Conservation (phyloP, 2,888 invertebrate genomes). For the Synanthedon myopaeformis region DNA sequence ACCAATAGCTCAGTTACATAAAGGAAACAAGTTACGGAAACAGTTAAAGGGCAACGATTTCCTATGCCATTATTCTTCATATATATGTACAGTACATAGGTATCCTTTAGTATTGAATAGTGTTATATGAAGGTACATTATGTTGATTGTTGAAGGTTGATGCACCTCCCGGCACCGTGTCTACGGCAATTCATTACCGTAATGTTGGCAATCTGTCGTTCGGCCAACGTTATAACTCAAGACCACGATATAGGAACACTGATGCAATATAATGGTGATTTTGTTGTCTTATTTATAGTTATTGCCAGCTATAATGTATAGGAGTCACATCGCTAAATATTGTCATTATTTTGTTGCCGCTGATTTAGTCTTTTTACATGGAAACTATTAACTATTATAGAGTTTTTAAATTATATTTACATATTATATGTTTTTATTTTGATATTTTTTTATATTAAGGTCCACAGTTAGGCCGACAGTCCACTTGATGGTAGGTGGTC, state of each 20-base stretch:
- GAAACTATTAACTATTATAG: no score
- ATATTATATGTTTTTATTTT: no score
- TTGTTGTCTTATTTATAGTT: constrained; percentile 34
- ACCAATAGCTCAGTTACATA: no score
- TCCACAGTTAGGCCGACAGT: no score
- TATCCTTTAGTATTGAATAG: background rate
- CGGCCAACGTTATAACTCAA: constrained; percentile 13
- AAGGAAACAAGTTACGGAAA: no score
- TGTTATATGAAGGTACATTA: constrained; percentile 4
- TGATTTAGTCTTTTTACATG: no score
- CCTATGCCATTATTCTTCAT: no score
- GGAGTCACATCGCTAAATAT: background rate
- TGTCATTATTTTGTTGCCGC: background rate
- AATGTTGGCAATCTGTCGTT: constrained; percentile 62
- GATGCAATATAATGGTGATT: constrained; percentile 27
- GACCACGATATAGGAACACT: constrained; percentile 23
- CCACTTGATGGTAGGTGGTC: no score
- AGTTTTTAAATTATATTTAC: no score
- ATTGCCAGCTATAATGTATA: constrained; percentile 9
- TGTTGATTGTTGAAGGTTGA: constrained; percentile 26
- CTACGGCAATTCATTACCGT: constrained; percentile 56
- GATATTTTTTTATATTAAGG: no score
- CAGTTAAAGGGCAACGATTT: no score
- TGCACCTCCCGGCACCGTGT: constrained; percentile 40
- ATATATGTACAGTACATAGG: background rate